These are phyloP conservation scores for Suillia variegata DNA, from an alignment of 2,888 invertebrate species.

Conservation along the genomic window DNA sequence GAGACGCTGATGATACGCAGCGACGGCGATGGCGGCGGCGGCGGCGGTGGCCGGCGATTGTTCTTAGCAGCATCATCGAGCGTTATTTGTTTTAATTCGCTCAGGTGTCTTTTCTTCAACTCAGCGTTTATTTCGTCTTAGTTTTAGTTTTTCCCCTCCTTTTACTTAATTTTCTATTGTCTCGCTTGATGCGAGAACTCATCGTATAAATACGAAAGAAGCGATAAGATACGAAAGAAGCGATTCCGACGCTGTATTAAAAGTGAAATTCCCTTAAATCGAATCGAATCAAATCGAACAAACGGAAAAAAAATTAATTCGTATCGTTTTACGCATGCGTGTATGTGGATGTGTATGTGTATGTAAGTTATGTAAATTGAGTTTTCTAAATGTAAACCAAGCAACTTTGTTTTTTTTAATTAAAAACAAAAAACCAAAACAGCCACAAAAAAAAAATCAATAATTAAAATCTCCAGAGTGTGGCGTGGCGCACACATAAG, in stretches of 20 bases:
- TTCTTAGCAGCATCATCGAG: too few relatives aligned
- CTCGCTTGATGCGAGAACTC: too few relatives aligned
- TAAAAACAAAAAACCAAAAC: too few relatives aligned
- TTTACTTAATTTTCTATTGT: too few relatives aligned
- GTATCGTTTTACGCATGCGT: too few relatives aligned
- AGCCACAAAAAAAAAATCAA: background rate
- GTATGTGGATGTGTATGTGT: too few relatives aligned
- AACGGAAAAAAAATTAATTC: too few relatives aligned
- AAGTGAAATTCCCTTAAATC: constrained; percentile 3
- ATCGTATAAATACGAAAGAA: too few relatives aligned
- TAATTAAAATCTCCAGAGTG: background rate
- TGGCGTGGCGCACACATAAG: constrained; percentile 1
- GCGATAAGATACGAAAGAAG: background rate
- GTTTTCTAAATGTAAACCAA: background rate
- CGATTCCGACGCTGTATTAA: background rate
- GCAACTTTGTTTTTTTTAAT: background rate
- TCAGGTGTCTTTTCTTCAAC: background rate
- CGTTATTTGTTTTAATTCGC: background rate
- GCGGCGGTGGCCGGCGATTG: background rate
- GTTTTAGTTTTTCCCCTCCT: too few relatives aligned
- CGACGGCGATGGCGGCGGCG: background rate
- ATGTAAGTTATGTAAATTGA: background rate
- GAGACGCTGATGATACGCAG: background rate
- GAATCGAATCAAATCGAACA: too few relatives aligned
- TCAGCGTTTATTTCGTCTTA: too few relatives aligned